A percentile compares a stretch with the other conserved stretches of the same genome.
Conservation (phyloP, 2,113 vertebrate genomes). For the Callorhinus ursinus region DNA sequence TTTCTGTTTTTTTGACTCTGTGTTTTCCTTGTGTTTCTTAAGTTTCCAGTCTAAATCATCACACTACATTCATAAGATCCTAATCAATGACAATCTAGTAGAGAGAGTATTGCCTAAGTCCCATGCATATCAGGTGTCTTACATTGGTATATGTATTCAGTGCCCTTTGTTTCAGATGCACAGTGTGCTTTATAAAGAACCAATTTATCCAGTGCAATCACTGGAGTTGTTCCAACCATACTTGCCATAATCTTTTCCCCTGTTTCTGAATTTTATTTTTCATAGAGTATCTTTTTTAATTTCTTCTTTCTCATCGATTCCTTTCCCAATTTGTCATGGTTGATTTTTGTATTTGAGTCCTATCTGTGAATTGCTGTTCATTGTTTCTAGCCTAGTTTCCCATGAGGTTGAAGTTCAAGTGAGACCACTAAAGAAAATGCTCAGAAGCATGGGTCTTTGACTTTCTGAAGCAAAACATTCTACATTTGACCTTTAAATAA, state of each 20-base stretch:
- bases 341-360: slow-evolving; percentile 21
- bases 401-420: not conserved
- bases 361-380: not conserved
- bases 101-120: not conserved
- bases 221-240: not conserved
- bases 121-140: not conserved
- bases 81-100: not conserved
- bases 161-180: not conserved
- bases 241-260: not conserved
- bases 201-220: not conserved
- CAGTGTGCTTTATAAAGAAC: not conserved
- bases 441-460: not conserved
- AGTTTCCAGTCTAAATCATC: not conserved
- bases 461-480: not conserved
- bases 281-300: not conserved
- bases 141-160: not conserved
- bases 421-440: not conserved
- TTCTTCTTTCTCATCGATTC: not conserved
- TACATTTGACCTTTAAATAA: not conserved
- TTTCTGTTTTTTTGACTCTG: not conserved
- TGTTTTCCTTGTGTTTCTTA: slow-evolving; percentile 30
- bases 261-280: slow-evolving; percentile 37
- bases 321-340: not conserved
- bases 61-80: not conserved
- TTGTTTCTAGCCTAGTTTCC: not conserved